Evolutionary conservation across 2,888 invertebrate genomes (phyloP).

Genomic region (Petrolisthes manimaculis): DNA sequence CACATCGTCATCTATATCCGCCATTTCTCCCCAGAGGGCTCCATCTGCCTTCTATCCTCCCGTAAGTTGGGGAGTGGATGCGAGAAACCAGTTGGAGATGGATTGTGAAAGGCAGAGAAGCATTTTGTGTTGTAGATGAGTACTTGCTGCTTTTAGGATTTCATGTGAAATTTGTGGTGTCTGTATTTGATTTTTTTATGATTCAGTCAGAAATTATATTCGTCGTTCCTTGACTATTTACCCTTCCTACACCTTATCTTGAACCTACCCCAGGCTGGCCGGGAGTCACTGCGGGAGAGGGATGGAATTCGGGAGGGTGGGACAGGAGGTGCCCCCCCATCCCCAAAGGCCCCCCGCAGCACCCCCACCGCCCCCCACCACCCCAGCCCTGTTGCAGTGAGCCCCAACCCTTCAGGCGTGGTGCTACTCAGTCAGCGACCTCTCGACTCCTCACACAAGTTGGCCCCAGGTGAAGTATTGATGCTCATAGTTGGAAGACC

Average conservation of each 20-base stretch:
- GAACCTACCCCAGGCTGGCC: conserved; percentile 16
- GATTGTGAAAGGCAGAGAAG: too few species aligned
- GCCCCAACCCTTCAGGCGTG: conserved; percentile 57
- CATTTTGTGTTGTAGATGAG: too few species aligned
- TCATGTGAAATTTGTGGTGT: not conserved
- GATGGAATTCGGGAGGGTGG: not conserved
- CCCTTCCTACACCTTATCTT: not conserved
- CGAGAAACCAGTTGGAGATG: too few species aligned
- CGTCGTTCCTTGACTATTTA: not conserved
- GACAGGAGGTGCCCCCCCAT: not conserved
- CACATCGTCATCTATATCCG: not conserved
- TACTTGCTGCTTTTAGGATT: too few species aligned
- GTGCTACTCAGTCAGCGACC: conserved; percentile 63
- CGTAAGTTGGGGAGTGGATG: conserved; percentile 20
- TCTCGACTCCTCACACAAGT: conserved; percentile 54
- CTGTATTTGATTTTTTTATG: not conserved
- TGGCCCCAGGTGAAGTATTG: conserved; percentile 38
- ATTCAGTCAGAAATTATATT: not conserved
- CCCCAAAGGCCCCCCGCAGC: not conserved
- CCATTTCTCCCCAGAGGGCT: conserved; percentile 40
- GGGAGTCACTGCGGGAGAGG: conserved; percentile 36
- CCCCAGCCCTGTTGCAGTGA: conserved; percentile 34
- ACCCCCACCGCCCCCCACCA: not conserved
- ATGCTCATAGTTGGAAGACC: not conserved
- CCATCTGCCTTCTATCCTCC: conserved; percentile 44